Base-by-base conservation (phyloP, 2,113 vertebrate species). In the Plectropomus leopardus region DNA sequence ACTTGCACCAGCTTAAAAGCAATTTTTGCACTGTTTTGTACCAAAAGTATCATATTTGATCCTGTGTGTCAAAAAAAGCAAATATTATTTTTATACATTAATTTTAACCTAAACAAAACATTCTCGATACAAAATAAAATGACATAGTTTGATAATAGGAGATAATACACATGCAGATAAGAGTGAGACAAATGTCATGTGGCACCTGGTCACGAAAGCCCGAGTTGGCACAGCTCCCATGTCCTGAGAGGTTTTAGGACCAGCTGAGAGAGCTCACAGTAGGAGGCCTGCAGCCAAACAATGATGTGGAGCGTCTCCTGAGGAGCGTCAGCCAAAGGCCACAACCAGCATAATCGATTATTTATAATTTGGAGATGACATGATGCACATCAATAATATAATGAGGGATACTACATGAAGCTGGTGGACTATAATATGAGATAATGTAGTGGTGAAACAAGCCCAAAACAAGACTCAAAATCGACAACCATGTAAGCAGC, bases 171-270 rank as follows among this genome's bases (percentile, higher is more conserved):
- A n/a, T n/a, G n/a, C n/a, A n/a, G n/a, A n/a, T n/a, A n/a, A 69
- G 17, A 36, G 26, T 68, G 67, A 67, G 64, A 53, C n/a, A 36
- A 48, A 67, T 19, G 19, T 48, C 3, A 7, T 7, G 34, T 40
- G 70, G 50, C 51, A 60, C 17, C 36, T 59, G 24, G 16, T 53
- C n/a, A 32, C 0, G 11, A 58, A 71, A 72, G 44, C 16, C 19
- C 14, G 26, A 2, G 16, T 40, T 58, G 66, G 55, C 72, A 32
- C 6, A 4, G 30, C 2, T 53, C 51, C 42, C 23, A 71, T 32
- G 65, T 54, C 23, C 48, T 45, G 32, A 75, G 60, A 57, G 65
- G 53, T 54, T 86, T 83, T 72, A 68, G 54, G 59, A 28, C 14
- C 48, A 72, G 60, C 32, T 47, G 19, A 68, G 36, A 16, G 32